Base-by-base conservation (phyloP, 2,113 vertebrate species). In the Melanocharis versteri region DNA sequence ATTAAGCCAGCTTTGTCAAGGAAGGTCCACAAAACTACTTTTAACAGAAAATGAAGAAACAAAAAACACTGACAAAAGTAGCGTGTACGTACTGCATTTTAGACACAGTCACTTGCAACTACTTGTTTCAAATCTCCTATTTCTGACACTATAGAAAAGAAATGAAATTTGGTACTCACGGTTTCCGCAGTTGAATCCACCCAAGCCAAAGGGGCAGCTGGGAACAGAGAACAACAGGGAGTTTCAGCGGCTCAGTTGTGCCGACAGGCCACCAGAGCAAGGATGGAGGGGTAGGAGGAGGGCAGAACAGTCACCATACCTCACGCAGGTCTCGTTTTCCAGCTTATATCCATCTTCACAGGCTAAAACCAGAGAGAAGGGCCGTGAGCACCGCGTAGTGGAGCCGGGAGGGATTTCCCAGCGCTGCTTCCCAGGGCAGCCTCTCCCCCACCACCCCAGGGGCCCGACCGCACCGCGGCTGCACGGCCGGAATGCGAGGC, bases 171-270 rank as follows among this genome's bases (percentile, higher is more conserved):
- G 1, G 24, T 80, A 99, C 99, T 99, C 97, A 99, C 99, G 99
- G 83, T 99, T 99, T 94, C 98, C 98, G 95, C 99, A 99, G 97
- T 99, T 99, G 96, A 99, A 99, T 96, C 99, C 99, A 73, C 99
- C 99, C 68, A 99, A 99, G 89, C 99, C 99, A 68, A 99, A 99
- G 1, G 98, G 98, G 95, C 99, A 99, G 87, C 99, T 99, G 95
- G 61, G 64, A 98, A 98, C 51, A 91, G 80, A 97, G 94, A 96
- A 90, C 21, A 96, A 84, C 6, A 78, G 66, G 94, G 70, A 94
- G 15, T 87, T 94, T 97, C 78, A 93, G 92, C 4, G 12, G 81
- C 76, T 85, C 58, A 48, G 66, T 15, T 80, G 69, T 87, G 64
- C 60, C 24, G 4, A 76, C 56, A 84, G 77, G 24, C 83, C 77